A percentile compares a stretch with the other conserved stretches of the same genome.
These are phyloP conservation scores for Drosophila lacicola DNA, from an alignment of 2,888 invertebrate species.

Conservation along the genomic window DNA sequence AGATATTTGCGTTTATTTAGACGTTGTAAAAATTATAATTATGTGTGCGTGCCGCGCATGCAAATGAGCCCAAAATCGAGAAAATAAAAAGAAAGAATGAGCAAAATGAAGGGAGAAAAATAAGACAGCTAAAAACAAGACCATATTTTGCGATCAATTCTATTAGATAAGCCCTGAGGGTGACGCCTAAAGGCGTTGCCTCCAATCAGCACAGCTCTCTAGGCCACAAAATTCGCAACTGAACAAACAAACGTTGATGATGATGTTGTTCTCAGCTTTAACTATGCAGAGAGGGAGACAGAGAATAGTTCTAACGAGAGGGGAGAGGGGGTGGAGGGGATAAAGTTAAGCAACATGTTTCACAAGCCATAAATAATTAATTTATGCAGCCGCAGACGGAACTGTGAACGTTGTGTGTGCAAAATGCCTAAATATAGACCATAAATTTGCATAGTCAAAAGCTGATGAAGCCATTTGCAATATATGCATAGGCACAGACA, in stretches of 20 bases:
- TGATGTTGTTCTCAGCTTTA: conserved; percentile 34
- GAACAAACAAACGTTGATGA: conserved; percentile 55
- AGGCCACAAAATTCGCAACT: conserved; percentile 54
- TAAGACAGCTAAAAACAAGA: conserved; percentile 41
- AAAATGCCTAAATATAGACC: conserved; percentile 78
- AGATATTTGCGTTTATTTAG: conserved; percentile 78
- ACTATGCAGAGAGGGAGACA: background rate
- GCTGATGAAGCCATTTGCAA: conserved; percentile 70
- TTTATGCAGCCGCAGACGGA: conserved; percentile 65
- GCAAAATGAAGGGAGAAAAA: conserved; percentile 5
- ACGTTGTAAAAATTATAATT: conserved; percentile 81
- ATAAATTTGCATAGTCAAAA: conserved; percentile 63
- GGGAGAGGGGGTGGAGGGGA: background rate
- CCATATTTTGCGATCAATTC: conserved; percentile 76
- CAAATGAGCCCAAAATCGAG: conserved; percentile 30
- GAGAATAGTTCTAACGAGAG: too few species aligned
- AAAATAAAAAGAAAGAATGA: background rate
- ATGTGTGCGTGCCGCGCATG: conserved; percentile 71
- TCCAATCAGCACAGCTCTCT: conserved; percentile 35
- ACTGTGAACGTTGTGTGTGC: conserved; percentile 60
- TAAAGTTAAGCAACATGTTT: conserved; percentile 60
- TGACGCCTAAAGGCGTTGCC: conserved; percentile 43
- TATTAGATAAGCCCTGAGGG: conserved; percentile 66
- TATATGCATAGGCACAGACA: conserved; percentile 28
- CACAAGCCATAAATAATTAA: conserved; percentile 77